A percentile compares a stretch with the other conserved stretches of the same genome.
These are phyloP conservation scores for Colletes collaris DNA, from an alignment of 2,888 invertebrate genomes.

Conservation along the genomic window DNA sequence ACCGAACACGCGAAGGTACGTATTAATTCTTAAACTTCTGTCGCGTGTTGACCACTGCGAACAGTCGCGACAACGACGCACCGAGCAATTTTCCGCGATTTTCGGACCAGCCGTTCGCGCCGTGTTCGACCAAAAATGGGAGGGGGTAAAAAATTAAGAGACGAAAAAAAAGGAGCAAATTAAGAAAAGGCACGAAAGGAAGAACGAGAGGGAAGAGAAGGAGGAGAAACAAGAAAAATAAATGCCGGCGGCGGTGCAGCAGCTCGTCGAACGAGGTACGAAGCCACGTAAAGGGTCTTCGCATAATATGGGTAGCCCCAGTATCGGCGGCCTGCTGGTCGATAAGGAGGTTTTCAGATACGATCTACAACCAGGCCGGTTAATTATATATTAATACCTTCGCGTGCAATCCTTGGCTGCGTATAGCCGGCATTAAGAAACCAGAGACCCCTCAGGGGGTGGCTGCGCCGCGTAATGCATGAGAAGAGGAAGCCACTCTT, in stretches of 20 bases:
- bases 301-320: conserved; percentile 69
- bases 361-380: conserved; percentile 79
- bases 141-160: conserved; percentile 10
- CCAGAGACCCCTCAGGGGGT: conserved; percentile 53
- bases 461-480: conserved; percentile 51
- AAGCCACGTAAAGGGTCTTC: conserved; percentile 67
- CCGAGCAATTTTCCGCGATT: conserved; percentile 43
- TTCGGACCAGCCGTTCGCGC: conserved; percentile 29
- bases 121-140: conserved; percentile 12
- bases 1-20: too few relatives aligned
- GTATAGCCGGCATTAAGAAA: conserved; percentile 65
- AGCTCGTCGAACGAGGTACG: conserved; percentile 68
- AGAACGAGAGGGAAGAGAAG: conserved; percentile 3
- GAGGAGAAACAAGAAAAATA: conserved; percentile 35
- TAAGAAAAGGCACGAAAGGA: conserved; percentile 26
- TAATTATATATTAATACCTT: conserved; percentile 82
- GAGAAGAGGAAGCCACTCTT: conserved; percentile 50
- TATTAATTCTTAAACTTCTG: too few relatives aligned
- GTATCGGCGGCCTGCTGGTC: conserved; percentile 72
- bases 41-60: too few relatives aligned
- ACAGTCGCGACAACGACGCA: neutral
- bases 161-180: conserved; percentile 5
- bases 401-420: conserved; percentile 77
- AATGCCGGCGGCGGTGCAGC: conserved; percentile 38
- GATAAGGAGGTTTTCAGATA: conserved; percentile 79